These are phyloP conservation scores for Aplysina aerophoba DNA, from an alignment of 37 sponge, comb jelly and placozoan genomes.

Conservation along the genomic window DNA sequence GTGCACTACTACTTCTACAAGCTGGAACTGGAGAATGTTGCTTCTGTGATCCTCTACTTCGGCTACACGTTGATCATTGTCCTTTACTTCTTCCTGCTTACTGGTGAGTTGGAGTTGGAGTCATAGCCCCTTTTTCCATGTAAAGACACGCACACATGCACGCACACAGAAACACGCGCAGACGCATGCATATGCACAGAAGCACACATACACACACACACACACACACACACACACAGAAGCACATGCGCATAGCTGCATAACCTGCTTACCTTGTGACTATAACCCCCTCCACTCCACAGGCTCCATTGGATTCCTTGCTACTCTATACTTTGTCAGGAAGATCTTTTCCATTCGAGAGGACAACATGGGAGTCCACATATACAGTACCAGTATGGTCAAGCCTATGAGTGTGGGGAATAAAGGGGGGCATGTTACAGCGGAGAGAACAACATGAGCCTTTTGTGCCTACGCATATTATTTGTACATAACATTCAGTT, in stretches of 20 bases:
- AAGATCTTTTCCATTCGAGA: constrained; percentile 98
- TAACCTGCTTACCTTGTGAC: not conserved
- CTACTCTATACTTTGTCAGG: constrained; percentile 87
- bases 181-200: too few relatives aligned
- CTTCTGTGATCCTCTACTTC: constrained; percentile 90
- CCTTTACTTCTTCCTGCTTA: constrained; percentile 85
- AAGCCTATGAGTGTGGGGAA: constrained; percentile 58
- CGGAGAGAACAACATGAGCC: too few relatives aligned
- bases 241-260: too few relatives aligned
- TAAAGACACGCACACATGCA: too few relatives aligned
- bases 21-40: constrained; percentile 75
- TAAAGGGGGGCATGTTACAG: too few relatives aligned
- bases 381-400: constrained; percentile 28
- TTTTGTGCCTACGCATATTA: too few relatives aligned
- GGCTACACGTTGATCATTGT: constrained; percentile 94
- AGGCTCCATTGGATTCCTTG: constrained; percentile 93
- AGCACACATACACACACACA: too few relatives aligned
- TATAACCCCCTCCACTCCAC: not conserved
- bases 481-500: too few relatives aligned
- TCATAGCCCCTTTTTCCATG: too few relatives aligned
- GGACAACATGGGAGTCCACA: constrained; percentile 49
- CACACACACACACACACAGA: too few relatives aligned
- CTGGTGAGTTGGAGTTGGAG: constrained; percentile 84
- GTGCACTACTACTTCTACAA: constrained; percentile 89
- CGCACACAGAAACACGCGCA: too few relatives aligned